Evolutionary conservation across 2,113 vertebrate genomes (phyloP).

Genomic region (Ellobius talpinus): DNA sequence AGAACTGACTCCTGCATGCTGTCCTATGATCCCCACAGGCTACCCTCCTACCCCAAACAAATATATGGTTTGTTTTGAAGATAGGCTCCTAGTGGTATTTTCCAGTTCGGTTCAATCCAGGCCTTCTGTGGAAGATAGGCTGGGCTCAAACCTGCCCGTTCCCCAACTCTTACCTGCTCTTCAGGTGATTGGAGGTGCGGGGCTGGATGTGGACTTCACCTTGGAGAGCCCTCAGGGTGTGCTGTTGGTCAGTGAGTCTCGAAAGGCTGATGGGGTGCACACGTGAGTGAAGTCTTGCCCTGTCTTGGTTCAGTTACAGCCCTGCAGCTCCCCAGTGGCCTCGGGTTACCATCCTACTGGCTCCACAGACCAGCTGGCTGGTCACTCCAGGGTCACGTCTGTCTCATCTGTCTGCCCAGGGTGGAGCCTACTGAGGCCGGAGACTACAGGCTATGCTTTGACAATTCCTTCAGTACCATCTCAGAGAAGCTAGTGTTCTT

Average conservation of each 20-base stretch:
- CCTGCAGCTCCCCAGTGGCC: slow-evolving; percentile 46
- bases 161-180: slow-evolving; percentile 67
- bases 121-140: background rate
- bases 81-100: background rate
- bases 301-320: slow-evolving; percentile 42
- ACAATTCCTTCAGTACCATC: slow-evolving; percentile 95
- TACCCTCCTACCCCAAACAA: background rate
- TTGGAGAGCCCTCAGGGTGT: slow-evolving; percentile 89
- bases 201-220: slow-evolving; percentile 94
- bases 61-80: background rate
- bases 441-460: slow-evolving; percentile 95
- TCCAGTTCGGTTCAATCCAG: background rate
- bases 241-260: slow-evolving; percentile 87
- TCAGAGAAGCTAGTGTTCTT: slow-evolving; percentile 96
- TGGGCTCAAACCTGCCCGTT: background rate
- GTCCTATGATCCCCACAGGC: background rate
- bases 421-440: slow-evolving; percentile 92
- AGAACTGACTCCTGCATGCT: background rate
- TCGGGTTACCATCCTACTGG: slow-evolving; percentile 60
- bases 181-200: slow-evolving; percentile 94
- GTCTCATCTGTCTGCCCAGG: slow-evolving; percentile 79
- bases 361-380: background rate
- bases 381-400: slow-evolving; percentile 7
- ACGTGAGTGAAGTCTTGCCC: slow-evolving; percentile 86
- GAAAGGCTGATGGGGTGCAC: slow-evolving; percentile 92